Evolutionary conservation across 2,113 vertebrate genomes (phyloP).

Genomic region (Meleagris gallopavo): DNA sequence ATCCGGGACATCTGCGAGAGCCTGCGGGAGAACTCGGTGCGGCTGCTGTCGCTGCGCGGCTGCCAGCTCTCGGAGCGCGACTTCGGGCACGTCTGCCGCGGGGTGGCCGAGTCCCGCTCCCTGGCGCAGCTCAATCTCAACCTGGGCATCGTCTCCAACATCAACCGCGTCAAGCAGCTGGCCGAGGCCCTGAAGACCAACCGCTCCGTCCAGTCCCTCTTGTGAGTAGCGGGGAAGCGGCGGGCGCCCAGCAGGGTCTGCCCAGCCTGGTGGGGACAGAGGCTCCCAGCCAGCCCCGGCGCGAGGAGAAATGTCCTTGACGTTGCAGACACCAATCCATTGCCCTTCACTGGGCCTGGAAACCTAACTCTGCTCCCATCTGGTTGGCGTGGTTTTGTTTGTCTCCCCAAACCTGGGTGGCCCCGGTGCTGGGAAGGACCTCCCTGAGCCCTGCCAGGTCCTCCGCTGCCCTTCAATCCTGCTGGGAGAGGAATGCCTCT

Average conservation of each 20-base stretch:
- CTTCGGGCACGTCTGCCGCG: conserved; percentile 91
- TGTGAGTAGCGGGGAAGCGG: conserved; percentile 83
- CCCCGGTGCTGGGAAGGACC: not conserved
- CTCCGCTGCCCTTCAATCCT: no score
- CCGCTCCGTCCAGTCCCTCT: conserved; percentile 94
- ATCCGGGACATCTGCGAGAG: conserved; percentile 94
- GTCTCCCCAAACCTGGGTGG: not conserved
- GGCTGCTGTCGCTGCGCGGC: conserved; percentile 91
- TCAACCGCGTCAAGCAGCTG: conserved; percentile 87
- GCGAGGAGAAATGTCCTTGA: not conserved
- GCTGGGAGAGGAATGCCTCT: not conserved
- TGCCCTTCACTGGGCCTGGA: not conserved
- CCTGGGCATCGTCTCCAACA: conserved; percentile 91
- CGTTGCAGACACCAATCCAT: not conserved
- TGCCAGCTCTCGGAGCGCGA: conserved; percentile 93
- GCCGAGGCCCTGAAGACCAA: conserved; percentile 90
- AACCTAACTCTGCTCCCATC: not conserved
- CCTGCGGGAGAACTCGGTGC: conserved; percentile 89
- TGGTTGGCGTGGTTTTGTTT: not conserved
- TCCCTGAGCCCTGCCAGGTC: not conserved
- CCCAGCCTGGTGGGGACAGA: not conserved
- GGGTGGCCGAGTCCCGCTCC: conserved; percentile 86
- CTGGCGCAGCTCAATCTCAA: conserved; percentile 96
- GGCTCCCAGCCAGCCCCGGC: not conserved
- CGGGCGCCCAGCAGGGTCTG: not conserved